These are phyloP conservation scores for Monochamus alternatus DNA, from an alignment of 2,888 invertebrate species.

Conservation along the genomic window DNA sequence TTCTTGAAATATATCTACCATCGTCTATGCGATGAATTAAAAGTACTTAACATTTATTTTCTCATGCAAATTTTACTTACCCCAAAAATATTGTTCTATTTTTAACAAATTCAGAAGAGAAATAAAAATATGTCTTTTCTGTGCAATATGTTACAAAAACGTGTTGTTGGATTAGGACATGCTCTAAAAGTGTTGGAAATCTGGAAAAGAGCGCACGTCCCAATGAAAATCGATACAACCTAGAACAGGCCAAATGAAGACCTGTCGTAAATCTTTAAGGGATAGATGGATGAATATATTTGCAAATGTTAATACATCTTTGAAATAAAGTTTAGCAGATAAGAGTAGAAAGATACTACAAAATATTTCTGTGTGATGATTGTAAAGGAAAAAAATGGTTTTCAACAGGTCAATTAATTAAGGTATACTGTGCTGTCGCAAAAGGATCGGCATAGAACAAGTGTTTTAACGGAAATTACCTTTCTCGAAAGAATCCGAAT, in stretches of 20 bases:
- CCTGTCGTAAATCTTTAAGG: not conserved
- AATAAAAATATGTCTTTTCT: constrained; percentile 33
- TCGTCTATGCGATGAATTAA: too few relatives aligned
- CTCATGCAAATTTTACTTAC: constrained; percentile 30
- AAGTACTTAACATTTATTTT: not conserved
- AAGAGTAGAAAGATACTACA: too few relatives aligned
- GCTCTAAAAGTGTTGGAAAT: constrained; percentile 33
- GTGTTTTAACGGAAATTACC: too few relatives aligned
- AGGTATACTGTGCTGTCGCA: too few relatives aligned
- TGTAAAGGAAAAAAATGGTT: too few relatives aligned
- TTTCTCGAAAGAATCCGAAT: too few relatives aligned
- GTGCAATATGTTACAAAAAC: constrained; percentile 39
- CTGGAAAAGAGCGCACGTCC: constrained; percentile 47
- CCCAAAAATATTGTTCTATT: constrained; percentile 27
- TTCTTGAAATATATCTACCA: too few relatives aligned
- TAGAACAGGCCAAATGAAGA: constrained; percentile 15
- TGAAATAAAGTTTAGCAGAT: too few relatives aligned
- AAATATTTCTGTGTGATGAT: too few relatives aligned
- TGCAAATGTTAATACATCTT: not conserved
- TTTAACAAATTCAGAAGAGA: constrained; percentile 13
- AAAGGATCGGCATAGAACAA: too few relatives aligned
- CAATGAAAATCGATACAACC: constrained; percentile 46
- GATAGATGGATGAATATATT: too few relatives aligned
- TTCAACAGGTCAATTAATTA: too few relatives aligned
- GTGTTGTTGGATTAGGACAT: constrained; percentile 30